Conservation (phyloP, 2,113 vertebrate genomes). For the Charadrius vociferus region DNA sequence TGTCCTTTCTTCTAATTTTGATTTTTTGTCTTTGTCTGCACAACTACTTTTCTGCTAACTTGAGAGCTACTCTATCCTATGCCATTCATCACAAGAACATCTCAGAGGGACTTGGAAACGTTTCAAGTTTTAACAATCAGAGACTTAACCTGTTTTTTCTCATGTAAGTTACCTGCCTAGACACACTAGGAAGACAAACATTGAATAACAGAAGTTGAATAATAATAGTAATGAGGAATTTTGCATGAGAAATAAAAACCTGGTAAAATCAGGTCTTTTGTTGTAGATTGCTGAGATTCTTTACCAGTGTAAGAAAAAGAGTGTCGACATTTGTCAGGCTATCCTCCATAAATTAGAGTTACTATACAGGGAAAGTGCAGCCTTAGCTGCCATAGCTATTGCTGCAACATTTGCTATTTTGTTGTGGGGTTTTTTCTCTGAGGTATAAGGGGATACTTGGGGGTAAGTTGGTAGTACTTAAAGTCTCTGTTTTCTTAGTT, state of each 20-base stretch:
- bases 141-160: slow-evolving; percentile 34
- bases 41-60: background rate
- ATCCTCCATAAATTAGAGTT: slow-evolving; percentile 27
- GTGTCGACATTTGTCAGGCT: slow-evolving; percentile 21
- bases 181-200: slow-evolving; percentile 14
- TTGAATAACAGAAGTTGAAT: slow-evolving; percentile 38
- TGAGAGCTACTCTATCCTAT: slow-evolving; percentile 17
- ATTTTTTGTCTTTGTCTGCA: slow-evolving; percentile 29
- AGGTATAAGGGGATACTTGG: background rate
- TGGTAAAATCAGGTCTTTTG: slow-evolving; percentile 33
- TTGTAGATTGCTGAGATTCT: slow-evolving; percentile 31
- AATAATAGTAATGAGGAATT: slow-evolving; percentile 42
- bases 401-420: background rate
- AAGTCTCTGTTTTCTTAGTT: background rate
- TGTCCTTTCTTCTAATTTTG: slow-evolving; percentile 11
- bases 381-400: background rate
- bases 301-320: background rate
- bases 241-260: slow-evolving; percentile 46
- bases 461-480: background rate
- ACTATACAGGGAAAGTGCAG: background rate
- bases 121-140: slow-evolving; percentile 48
- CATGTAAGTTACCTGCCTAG: slow-evolving; percentile 28
- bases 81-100: slow-evolving; percentile 35
- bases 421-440: background rate
- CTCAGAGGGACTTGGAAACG: slow-evolving; percentile 26